phyloP scores from a whole-genome alignment of 2,113 vertebrate species.

The Hystrix cristata region DNA sequence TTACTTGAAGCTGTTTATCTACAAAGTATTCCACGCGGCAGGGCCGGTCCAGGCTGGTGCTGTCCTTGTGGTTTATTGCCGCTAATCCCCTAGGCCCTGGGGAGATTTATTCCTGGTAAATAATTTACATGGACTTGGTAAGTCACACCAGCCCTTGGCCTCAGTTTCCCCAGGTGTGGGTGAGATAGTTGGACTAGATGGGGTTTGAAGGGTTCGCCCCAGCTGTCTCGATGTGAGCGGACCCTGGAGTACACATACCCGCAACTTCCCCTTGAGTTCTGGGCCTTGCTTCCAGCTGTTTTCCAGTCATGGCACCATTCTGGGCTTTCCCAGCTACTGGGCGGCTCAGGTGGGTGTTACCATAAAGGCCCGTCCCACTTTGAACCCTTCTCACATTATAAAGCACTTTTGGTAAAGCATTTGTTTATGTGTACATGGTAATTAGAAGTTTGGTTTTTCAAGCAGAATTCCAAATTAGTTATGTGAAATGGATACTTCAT shows the following conservation, averaged over 20 bases:
- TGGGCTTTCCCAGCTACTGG: neutral
- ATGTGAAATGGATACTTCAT: neutral
- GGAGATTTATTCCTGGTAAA: neutral
- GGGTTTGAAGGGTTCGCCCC: neutral
- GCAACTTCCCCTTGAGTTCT: neutral
- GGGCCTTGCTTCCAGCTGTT: neutral
- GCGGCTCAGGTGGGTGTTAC: neutral
- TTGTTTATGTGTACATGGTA: neutral
- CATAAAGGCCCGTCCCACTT: neutral
- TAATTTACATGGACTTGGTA: neutral
- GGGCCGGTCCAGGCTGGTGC: constrained; percentile 90
- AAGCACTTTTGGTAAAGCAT: constrained; percentile 22
- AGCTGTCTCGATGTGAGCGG: neutral
- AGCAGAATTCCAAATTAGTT: neutral
- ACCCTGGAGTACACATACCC: neutral
- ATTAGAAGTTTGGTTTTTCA: constrained; percentile 8
- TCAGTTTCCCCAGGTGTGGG: neutral
- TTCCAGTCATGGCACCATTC: neutral
- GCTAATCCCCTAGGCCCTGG: neutral
- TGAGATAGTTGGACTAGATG: neutral
- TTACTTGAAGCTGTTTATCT: constrained; percentile 82
- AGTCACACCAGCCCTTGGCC: neutral
- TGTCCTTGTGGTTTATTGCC: constrained; percentile 1
- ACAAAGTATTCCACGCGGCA: constrained; percentile 89
- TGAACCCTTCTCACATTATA: neutral